Conservation (phyloP, 2,797 vertebrate genomes). For the Salarias fasciatus region DNA sequence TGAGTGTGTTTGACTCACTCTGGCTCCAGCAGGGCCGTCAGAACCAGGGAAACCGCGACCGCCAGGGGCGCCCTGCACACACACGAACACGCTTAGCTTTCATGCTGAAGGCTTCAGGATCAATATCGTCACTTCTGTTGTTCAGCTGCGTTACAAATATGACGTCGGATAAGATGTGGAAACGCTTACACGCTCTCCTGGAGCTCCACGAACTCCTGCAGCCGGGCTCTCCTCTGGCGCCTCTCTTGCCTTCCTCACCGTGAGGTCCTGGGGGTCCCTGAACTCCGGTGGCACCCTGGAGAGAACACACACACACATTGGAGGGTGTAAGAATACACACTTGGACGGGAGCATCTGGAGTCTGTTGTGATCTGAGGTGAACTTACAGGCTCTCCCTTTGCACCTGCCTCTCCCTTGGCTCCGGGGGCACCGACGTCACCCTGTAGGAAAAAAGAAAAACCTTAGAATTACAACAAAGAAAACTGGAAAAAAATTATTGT, state of each 20-base stretch:
- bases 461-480: conserved; percentile 18
- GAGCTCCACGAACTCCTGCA: conserved; percentile 86
- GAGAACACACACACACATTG: conserved; percentile 11
- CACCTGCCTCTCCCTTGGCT: conserved; percentile 92
- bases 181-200: conserved; percentile 91
- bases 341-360: neutral
- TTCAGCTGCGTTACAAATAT: no score
- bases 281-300: conserved; percentile 88
- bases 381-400: conserved; percentile 93
- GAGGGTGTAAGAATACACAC: neutral
- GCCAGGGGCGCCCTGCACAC: conserved; percentile 88
- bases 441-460: conserved; percentile 72
- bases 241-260: conserved; percentile 98
- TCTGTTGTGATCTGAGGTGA: neutral
- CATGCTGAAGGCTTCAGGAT: no score
- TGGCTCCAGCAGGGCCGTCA: conserved; percentile 90
- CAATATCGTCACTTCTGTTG: neutral
- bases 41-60: conserved; percentile 95
- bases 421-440: conserved; percentile 92
- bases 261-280: conserved; percentile 90
- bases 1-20: conserved; percentile 79
- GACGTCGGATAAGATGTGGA: neutral
- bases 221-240: conserved; percentile 93
- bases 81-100: no score
- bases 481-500: neutral